Evolutionary conservation across 2,113 vertebrate species (phyloP).

Genomic region (Coptodon bakossiorum): DNA sequence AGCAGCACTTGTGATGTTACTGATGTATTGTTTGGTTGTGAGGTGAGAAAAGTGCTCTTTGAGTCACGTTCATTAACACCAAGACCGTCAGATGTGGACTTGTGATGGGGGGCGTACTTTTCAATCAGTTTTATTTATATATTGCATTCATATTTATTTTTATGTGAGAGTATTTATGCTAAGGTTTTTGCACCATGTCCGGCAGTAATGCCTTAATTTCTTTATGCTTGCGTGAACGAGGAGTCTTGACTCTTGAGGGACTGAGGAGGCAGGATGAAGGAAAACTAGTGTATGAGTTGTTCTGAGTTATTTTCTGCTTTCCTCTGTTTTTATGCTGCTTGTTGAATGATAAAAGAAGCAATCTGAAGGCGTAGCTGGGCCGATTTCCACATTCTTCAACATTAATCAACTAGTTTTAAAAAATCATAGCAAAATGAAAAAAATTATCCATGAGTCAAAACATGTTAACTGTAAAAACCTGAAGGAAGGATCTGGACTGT

Average conservation of each 20-base stretch:
- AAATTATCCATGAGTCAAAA: neutral
- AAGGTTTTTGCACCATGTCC: accelerated
- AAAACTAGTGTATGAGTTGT: neutral
- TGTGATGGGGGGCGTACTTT: neutral
- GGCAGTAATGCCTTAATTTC: neutral
- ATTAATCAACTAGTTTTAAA: neutral
- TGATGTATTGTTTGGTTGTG: neutral
- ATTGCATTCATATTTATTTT: neutral
- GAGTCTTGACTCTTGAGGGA: neutral
- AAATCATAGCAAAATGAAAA: neutral
- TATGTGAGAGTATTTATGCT: neutral
- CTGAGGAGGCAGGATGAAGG: neutral
- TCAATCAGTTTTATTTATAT: neutral
- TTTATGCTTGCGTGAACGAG: neutral
- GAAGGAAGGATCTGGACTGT: neutral
- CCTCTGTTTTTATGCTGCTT: neutral
- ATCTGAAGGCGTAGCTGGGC: neutral
- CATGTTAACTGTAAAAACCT: neutral
- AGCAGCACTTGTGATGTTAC: neutral
- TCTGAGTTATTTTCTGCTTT: neutral
- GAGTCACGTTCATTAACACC: neutral
- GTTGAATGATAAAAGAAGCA: neutral
- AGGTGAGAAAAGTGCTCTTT: neutral
- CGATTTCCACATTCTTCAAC: neutral
- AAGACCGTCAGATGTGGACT: neutral